These are phyloP conservation scores for Pyrochroa serraticornis DNA, from an alignment of 2,888 invertebrate species.

Conservation along the genomic window DNA sequence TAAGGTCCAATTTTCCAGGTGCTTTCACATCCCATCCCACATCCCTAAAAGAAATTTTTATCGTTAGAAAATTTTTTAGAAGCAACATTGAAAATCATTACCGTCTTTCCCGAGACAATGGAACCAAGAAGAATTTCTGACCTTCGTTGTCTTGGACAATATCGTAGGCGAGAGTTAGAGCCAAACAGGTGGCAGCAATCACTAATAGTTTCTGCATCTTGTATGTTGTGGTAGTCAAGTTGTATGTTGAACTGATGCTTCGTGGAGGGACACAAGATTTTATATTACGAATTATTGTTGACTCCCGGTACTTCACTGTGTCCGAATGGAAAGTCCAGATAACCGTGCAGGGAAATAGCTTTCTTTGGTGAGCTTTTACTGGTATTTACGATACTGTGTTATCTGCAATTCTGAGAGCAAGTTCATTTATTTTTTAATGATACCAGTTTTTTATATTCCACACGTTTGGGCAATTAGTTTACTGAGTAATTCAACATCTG, in stretches of 20 bases:
- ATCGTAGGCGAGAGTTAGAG: neutral
- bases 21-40: neutral
- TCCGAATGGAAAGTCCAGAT: too few species aligned
- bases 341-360: too few species aligned
- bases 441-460: too few species aligned
- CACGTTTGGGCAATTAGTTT: too few species aligned
- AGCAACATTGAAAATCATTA: neutral
- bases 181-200: neutral
- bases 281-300: too few species aligned
- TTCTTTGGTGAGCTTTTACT: too few species aligned
- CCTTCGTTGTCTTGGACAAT: neutral
- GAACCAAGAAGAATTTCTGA: neutral
- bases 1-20: neutral
- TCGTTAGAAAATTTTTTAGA: neutral
- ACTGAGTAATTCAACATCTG: too few species aligned
- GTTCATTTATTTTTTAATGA: too few species aligned
- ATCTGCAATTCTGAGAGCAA: too few species aligned
- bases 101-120: constrained; percentile 2
- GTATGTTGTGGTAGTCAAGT: neutral
- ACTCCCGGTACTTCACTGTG: too few species aligned
- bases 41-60: neutral
- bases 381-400: too few species aligned
- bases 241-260: neutral
- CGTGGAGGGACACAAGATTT: neutral
- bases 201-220: constrained; percentile 1